phyloP scores from a whole-genome alignment of 2,888 invertebrate species.

The Creontiades dilutus region DNA sequence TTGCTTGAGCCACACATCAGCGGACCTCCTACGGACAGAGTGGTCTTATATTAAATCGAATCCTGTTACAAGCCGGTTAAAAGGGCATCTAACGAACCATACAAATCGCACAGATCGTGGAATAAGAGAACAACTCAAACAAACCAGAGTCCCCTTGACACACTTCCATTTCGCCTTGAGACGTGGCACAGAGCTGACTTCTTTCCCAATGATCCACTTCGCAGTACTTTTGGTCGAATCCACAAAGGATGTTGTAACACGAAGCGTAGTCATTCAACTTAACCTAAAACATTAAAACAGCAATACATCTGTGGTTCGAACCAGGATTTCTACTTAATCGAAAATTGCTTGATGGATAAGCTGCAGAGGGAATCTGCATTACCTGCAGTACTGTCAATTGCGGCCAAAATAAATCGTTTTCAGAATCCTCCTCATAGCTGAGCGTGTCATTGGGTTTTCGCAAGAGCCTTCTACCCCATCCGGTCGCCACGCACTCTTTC shows the following conservation, averaged over 20 bases:
- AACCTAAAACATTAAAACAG: neutral
- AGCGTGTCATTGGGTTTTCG: neutral
- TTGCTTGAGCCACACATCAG: constrained; percentile 45
- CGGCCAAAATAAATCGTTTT: neutral
- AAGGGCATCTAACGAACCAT: too few species aligned
- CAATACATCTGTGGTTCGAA: too few species aligned
- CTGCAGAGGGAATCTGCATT: neutral
- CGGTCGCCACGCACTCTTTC: constrained; percentile 3
- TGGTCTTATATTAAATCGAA: too few species aligned
- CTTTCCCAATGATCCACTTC: constrained; percentile 57
- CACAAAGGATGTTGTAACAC: constrained; percentile 64
- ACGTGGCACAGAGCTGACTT: constrained; percentile 41
- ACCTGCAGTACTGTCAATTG: constrained; percentile 18
- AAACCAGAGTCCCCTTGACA: constrained; percentile 59
- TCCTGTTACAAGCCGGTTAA: too few species aligned
- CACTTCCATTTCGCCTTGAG: constrained; percentile 49
- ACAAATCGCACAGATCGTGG: too few species aligned
- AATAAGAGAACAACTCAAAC: too few species aligned
- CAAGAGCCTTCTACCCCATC: constrained; percentile 45
- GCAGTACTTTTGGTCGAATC: constrained; percentile 29
- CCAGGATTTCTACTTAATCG: too few species aligned
- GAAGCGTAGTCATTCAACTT: constrained; percentile 44
- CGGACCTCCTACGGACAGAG: constrained; percentile 42
- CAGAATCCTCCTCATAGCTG: neutral
- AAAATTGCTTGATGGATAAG: neutral